Base-by-base conservation (phyloP, 2,888 invertebrate species). In the Caenorhabditis zanzibari region DNA sequence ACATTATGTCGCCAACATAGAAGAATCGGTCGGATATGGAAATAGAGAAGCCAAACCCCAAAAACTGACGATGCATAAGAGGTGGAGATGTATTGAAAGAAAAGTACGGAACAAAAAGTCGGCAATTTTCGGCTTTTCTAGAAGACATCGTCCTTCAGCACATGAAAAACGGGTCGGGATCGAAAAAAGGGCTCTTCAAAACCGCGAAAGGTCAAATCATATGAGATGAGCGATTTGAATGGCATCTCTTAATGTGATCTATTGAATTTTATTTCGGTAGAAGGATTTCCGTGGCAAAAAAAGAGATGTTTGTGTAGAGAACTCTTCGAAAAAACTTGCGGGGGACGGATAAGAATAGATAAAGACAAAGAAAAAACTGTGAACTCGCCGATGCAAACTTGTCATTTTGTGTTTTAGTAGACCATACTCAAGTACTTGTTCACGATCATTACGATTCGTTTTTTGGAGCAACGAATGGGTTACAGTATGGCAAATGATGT, bases 81-180 rank as follows among this genome's bases (percentile, higher is more conserved):
- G 41, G 59, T 64, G 35, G 54, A 52, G 68, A 69, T 69, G 68
- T 56, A 44, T 56, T 35, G 54, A 56, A 22, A 52, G 66, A 52
- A 44, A 56, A 54, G 54, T 52, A 49, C 35, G 7, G 56, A 41
- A 69, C 41, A 59, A 68, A 68, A 76, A 76, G 59, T 52, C 59
- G 61, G 38, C 76, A 69, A 76, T 76, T 76, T 76, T 76, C 76
- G 76, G 76, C 76, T 69, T 76, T 68, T 52, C 32, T 7, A 58
- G 14, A 59, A 49, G 44, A 68, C 7, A 66, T 49, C 66, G 75
- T 66, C 75, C 75, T 75, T 76, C 76, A 52, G n/a, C 68, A 76
- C 68, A 38, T 59, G 59, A 41, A 41, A 44, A 61, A 54, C n/a
- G 44, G 35, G n/a, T 19, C 75, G 75, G 66, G 56, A 75, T 2